phyloP scores from a whole-genome alignment of 2,797 vertebrate genomes.

The Pseudopleuronectes americanus region DNA sequence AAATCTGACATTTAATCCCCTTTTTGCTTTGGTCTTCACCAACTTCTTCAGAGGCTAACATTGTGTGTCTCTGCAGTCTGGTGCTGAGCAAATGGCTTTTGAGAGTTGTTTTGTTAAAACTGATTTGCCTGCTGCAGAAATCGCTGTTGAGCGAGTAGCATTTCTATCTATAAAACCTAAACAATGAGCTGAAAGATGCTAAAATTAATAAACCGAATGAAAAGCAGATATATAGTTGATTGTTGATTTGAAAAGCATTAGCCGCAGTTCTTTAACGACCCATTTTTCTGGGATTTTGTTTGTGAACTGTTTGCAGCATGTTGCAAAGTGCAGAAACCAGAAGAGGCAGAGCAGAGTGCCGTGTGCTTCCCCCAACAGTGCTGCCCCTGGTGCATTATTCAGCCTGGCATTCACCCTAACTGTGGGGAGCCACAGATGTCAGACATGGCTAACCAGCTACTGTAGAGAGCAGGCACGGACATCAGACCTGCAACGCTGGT shows the following conservation, averaged over 20 bases:
- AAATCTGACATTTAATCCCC: too few relatives aligned
- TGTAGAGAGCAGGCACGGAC: constrained; percentile 69
- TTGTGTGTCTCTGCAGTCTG: not conserved
- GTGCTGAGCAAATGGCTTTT: not conserved
- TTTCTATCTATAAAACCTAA: not conserved
- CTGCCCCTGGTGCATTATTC: constrained; percentile 68
- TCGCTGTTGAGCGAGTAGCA: not conserved
- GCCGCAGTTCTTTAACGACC: too few relatives aligned
- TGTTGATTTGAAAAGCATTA: too few relatives aligned
- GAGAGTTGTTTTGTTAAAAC: not conserved
- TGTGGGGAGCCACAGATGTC: constrained; percentile 69
- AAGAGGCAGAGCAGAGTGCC: constrained; percentile 75
- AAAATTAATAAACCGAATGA: too few relatives aligned
- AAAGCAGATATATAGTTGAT: too few relatives aligned
- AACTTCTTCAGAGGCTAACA: not conserved
- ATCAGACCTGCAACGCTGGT: constrained; percentile 48
- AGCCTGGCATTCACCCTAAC: constrained; percentile 67
- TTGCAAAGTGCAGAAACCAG: constrained; percentile 42
- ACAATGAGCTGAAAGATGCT: not conserved
- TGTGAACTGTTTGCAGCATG: constrained; percentile 32
- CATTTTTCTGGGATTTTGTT: constrained; percentile 11
- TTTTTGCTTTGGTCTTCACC: not conserved
- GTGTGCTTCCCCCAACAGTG: constrained; percentile 51
- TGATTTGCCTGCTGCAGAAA: not conserved
- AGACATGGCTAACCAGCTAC: constrained; percentile 71